A percentile compares a stretch with the other conserved stretches of the same genome.
These are phyloP conservation scores for Papilio helenus DNA, from an alignment of 1,140 invertebrate species.

Conservation along the genomic window DNA sequence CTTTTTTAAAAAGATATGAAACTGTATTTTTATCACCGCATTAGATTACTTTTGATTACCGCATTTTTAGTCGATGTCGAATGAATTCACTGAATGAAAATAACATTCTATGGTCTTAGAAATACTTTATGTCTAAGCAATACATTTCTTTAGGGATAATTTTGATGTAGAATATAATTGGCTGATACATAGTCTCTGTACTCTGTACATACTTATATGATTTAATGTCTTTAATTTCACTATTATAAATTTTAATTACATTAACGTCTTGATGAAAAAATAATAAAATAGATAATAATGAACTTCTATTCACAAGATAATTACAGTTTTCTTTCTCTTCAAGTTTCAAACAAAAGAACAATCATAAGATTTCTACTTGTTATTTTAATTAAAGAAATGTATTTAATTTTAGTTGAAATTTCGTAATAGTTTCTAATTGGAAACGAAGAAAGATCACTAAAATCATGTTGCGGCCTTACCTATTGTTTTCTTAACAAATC, in stretches of 20 bases:
- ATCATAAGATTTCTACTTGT: not conserved
- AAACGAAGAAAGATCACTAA: not conserved
- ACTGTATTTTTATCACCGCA: too few relatives aligned
- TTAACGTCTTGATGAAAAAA: conserved; percentile 26
- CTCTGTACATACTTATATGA: too few relatives aligned
- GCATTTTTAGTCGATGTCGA: not conserved
- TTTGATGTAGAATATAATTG: too few relatives aligned
- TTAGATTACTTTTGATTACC: not conserved
- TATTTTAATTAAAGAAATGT: not conserved
- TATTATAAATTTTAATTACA: too few relatives aligned
- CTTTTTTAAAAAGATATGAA: not conserved
- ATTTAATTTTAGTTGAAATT: not conserved
- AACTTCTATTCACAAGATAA: not conserved
- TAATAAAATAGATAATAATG: not conserved
- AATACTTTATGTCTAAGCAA: too few relatives aligned
- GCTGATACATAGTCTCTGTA: too few relatives aligned
- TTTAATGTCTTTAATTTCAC: too few relatives aligned
- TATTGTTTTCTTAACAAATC: not conserved
- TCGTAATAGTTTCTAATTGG: not conserved
- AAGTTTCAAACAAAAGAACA: not conserved
- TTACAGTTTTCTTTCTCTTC: not conserved
- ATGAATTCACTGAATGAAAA: conserved; percentile 37
- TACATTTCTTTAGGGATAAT: too few relatives aligned
- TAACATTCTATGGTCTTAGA: too few relatives aligned
- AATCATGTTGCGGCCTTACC: not conserved